Evolutionary conservation across 2,797 vertebrate species (phyloP).

Genomic region (Phoxinus dragarum): DNA sequence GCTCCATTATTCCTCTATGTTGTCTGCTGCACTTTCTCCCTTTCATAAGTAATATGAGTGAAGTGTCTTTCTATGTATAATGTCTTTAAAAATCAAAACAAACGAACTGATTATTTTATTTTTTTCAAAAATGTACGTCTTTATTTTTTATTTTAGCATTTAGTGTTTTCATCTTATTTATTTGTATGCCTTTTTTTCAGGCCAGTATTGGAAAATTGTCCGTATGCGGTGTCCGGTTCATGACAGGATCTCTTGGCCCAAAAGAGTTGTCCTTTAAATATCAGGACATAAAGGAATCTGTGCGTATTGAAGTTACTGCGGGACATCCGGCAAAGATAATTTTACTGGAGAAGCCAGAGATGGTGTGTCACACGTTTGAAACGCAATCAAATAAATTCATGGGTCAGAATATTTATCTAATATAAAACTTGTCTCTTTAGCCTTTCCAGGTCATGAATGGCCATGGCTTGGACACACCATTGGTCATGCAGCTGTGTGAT

Average conservation of each 20-base stretch:
- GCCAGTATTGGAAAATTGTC: conserved; percentile 74
- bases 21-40: not conserved
- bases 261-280: conserved; percentile 89
- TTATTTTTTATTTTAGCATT: not conserved
- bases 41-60: not conserved
- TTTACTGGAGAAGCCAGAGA: conserved; percentile 78
- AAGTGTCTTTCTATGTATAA: not conserved
- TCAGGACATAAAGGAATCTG: conserved; percentile 75
- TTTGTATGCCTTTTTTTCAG: conserved; percentile 69
- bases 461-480: conserved; percentile 76
- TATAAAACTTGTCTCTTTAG: conserved; percentile 67
- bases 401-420: not conserved
- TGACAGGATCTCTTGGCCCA: conserved; percentile 76
- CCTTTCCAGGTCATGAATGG: conserved; percentile 85
- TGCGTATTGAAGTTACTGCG: conserved; percentile 80
- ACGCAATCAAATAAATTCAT: not conserved
- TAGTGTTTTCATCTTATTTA: not conserved
- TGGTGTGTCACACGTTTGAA: conserved; percentile 71
- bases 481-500: conserved; percentile 87
- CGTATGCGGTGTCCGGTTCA: conserved; percentile 82
- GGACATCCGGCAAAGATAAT: conserved; percentile 83
- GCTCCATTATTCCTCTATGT: not conserved
- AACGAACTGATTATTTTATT: not conserved
- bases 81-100: not conserved
- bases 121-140: not conserved